Evolutionary conservation across 2,888 invertebrate species (phyloP).

Genomic region (Harpagoxenus sublaevis): DNA sequence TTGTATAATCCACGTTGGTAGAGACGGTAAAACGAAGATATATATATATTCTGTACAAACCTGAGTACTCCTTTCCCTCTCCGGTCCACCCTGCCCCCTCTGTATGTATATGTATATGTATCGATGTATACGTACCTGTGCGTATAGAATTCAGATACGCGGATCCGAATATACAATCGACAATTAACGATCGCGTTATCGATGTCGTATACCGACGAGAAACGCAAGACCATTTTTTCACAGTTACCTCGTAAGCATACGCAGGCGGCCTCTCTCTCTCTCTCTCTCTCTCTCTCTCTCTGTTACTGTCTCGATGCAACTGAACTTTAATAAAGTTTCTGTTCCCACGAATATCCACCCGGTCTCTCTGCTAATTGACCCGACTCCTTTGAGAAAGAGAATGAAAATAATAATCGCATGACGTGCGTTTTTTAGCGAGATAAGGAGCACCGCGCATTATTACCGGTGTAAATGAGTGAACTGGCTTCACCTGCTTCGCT

Average conservation of each 20-base stretch:
- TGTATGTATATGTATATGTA: conserved; percentile 66
- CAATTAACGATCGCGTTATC: conserved; percentile 47
- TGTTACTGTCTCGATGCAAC: conserved; percentile 68
- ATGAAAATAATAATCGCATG: conserved; percentile 30
- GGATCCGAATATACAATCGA: conserved; percentile 34
- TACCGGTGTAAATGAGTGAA: neutral
- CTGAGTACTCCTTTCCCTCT: neutral
- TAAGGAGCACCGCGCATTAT: conserved; percentile 9
- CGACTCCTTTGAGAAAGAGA: conserved; percentile 12
- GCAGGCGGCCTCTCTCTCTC: conserved; percentile 53
- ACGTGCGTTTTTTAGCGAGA: conserved; percentile 13
- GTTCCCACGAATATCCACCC: conserved; percentile 73
- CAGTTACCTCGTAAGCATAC: conserved; percentile 53
- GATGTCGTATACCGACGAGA: conserved; percentile 34
- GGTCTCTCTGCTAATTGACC: conserved; percentile 45
- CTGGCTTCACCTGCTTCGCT: neutral
- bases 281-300: conserved; percentile 36
- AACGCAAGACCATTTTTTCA: conserved; percentile 65
- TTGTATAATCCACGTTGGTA: conserved; percentile 64
- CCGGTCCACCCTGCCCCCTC: neutral
- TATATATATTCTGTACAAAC: conserved; percentile 66
- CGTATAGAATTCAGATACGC: conserved; percentile 62
- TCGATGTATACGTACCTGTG: conserved; percentile 69
- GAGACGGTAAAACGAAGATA: conserved; percentile 52
- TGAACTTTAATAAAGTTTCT: conserved; percentile 80